A percentile compares a stretch with the other conserved stretches of the same genome.
Conservation (phyloP, 2,113 vertebrate genomes). For the Pseudorhombus dupliciocellatus region DNA sequence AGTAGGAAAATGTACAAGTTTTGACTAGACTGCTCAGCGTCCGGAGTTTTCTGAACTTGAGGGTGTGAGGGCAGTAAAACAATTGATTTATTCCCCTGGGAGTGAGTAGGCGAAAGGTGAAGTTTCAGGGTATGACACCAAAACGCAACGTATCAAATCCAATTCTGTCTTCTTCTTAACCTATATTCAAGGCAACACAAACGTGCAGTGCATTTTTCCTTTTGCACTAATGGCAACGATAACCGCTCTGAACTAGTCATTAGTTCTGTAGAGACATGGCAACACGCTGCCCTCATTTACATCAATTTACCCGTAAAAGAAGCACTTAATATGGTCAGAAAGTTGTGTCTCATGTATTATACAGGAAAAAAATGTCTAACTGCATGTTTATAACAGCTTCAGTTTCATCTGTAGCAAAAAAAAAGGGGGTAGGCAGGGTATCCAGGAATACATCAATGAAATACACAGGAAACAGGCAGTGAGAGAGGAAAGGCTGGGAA, state of each 20-base stretch:
- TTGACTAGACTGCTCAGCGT: not conserved
- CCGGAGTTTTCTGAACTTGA: not conserved
- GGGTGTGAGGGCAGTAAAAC: not conserved
- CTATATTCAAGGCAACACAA: conserved; percentile 45
- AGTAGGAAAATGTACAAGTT: conserved; percentile 23
- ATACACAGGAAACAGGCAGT: conserved; percentile 73
- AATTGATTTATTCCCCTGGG: too few species aligned
- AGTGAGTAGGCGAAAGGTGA: conserved; percentile 4
- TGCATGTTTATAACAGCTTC: conserved; percentile 26
- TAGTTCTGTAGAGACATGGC: not conserved
- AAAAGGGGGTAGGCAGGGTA: conserved; percentile 28
- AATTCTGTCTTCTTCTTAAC: conserved; percentile 39
- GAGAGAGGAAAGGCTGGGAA: conserved; percentile 70
- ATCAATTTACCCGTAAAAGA: not conserved
- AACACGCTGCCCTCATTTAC: not conserved
- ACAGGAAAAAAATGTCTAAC: not conserved
- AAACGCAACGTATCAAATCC: not conserved
- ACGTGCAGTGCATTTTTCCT: not conserved
- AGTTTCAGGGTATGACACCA: not conserved
- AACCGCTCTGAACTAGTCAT: conserved; percentile 21
- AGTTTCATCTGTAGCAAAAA: conserved; percentile 9
- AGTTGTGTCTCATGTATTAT: not conserved
- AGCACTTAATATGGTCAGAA: not conserved
- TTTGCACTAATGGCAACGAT: not conserved
- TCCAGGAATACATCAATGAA: conserved; percentile 77